Evolutionary conservation across 1,140 invertebrate genomes (phyloP).

Genomic region (Neocloeon triangulifer): DNA sequence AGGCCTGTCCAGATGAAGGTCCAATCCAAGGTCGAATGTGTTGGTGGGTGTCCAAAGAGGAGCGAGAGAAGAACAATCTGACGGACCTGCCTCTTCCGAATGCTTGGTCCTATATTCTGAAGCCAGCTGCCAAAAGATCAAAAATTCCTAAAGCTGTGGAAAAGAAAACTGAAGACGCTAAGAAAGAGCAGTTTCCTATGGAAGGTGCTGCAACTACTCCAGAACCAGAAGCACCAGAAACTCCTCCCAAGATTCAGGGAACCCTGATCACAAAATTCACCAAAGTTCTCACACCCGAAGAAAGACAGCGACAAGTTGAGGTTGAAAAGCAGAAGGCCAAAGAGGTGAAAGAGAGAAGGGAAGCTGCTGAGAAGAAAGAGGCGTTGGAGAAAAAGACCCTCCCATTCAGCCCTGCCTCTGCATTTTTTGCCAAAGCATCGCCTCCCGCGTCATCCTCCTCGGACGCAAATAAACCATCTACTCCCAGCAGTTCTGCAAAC

Average conservation of each 20-base stretch:
- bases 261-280: slow-evolving; percentile 30
- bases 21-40: slow-evolving; percentile 28
- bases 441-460: neutral
- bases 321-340: too few species aligned
- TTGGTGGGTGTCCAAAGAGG: slow-evolving; percentile 38
- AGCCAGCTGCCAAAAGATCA: too few species aligned
- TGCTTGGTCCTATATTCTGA: slow-evolving; percentile 11
- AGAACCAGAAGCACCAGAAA: neutral
- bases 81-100: slow-evolving; percentile 27
- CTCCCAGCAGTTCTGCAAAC: neutral
- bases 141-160: too few species aligned
- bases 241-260: neutral
- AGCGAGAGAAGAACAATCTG: slow-evolving; percentile 29
- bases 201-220: neutral
- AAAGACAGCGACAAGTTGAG: slow-evolving; percentile 20
- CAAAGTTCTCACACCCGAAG: slow-evolving; percentile 23
- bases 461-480: neutral
- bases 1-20: slow-evolving; percentile 27
- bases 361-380: too few species aligned
- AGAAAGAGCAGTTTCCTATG: neutral
- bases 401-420: too few species aligned
- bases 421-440: too few species aligned
- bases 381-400: neutral
- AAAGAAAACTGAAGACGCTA: neutral
- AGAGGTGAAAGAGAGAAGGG: too few species aligned